Conservation (phyloP, 1,140 invertebrate species). For the Pentalonia nigronervosa region DNA sequence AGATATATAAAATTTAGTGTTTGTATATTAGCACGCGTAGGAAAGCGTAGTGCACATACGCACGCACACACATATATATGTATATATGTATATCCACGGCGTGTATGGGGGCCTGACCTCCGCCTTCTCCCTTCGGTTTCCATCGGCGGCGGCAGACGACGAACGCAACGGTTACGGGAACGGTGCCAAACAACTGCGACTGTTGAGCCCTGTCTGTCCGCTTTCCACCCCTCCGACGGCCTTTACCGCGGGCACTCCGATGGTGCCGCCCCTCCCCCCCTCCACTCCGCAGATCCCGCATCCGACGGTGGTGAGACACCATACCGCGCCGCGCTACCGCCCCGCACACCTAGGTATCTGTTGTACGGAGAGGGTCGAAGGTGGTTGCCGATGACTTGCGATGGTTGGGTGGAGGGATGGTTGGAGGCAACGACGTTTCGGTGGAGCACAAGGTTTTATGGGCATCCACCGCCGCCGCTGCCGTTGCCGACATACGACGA, state of each 20-base stretch:
- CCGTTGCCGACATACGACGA: slow-evolving; percentile 15
- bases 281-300: not conserved
- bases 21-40: not conserved
- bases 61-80: not conserved
- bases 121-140: not conserved
- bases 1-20: not conserved
- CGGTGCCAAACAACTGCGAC: slow-evolving; percentile 51
- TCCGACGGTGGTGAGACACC: not conserved
- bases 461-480: not conserved
- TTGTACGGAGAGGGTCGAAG: not conserved
- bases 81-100: not conserved
- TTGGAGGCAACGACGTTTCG: not conserved
- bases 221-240: not conserved
- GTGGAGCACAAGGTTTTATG: slow-evolving; percentile 24
- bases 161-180: slow-evolving; percentile 37
- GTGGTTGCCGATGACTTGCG: no score
- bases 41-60: not conserved
- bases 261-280: not conserved
- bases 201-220: slow-evolving; percentile 39
- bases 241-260: not conserved
- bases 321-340: not conserved
- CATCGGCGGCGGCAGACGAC: not conserved
- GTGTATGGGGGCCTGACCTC: not conserved
- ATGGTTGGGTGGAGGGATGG: not conserved
- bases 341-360: not conserved